These are phyloP conservation scores for Drosophila atripex DNA, from an alignment of 2,888 invertebrate species.

Conservation along the genomic window DNA sequence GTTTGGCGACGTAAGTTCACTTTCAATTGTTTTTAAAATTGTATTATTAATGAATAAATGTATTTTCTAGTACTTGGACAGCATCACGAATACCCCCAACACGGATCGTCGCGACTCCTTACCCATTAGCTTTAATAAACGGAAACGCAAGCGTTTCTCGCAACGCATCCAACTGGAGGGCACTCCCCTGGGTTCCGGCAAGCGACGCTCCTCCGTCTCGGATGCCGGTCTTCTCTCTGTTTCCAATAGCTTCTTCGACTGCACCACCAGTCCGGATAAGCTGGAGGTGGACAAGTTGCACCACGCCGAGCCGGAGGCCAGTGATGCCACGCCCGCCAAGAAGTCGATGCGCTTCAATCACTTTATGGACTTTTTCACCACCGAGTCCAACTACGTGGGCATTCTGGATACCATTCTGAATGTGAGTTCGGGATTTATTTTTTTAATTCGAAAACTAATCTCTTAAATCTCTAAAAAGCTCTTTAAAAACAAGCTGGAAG, in stretches of 20 bases:
- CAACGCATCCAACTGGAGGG: constrained; percentile 83
- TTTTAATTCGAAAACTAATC: not conserved
- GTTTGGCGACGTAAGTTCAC: constrained; percentile 90
- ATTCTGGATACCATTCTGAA: constrained; percentile 96
- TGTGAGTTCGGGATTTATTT: constrained; percentile 85
- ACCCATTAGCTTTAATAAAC: constrained; percentile 85
- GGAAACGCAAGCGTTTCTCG: constrained; percentile 92
- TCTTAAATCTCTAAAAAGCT: constrained; percentile 85
- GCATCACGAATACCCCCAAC: constrained; percentile 83
- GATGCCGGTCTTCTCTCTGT: constrained; percentile 92
- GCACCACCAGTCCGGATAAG: constrained; percentile 92
- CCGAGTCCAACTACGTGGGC: constrained; percentile 98
- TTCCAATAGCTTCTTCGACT: constrained; percentile 94
- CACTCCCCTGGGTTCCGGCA: constrained; percentile 84
- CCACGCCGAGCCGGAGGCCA: constrained; percentile 73
- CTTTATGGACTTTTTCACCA: constrained; percentile 94
- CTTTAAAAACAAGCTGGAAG: constrained; percentile 96
- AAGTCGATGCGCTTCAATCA: constrained; percentile 84
- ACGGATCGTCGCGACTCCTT: constrained; percentile 86
- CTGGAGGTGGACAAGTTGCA: constrained; percentile 82
- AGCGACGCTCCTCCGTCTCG: constrained; percentile 93
- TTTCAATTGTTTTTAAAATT: no score
- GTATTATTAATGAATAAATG: not conserved
- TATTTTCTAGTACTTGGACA: constrained; percentile 80
- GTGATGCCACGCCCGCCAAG: constrained; percentile 80